A percentile compares a stretch with the other conserved stretches of the same genome.
phyloP scores from a whole-genome alignment of 1,140 invertebrate genomes.

The Cephus cinctus region DNA sequence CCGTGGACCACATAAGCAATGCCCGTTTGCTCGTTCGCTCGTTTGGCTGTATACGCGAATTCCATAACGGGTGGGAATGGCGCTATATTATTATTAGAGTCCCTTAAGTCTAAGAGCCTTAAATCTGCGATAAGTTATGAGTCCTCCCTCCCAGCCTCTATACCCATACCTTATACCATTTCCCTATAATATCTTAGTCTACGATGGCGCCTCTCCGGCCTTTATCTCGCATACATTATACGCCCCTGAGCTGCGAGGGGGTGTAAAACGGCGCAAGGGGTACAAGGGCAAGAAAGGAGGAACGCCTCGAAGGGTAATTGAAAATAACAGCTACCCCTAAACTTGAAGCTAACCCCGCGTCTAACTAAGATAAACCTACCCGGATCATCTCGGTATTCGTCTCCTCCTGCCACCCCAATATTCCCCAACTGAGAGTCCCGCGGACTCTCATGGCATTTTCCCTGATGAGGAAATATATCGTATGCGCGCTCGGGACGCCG shows the following conservation, averaged over 20 bases:
- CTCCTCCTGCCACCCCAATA: not conserved
- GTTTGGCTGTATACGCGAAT: conserved; percentile 33
- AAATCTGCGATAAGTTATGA: conserved; percentile 60
- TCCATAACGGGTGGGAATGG: conserved; percentile 43
- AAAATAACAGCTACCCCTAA: conserved; percentile 53
- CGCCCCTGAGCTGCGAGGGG: not conserved
- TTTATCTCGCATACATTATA: conserved; percentile 58
- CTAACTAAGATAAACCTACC: conserved; percentile 41
- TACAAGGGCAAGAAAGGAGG: too few species aligned
- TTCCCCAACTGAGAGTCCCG: too few species aligned
- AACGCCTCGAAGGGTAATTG: conserved; percentile 48
- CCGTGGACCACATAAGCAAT: too few species aligned
- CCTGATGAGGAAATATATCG: not conserved
- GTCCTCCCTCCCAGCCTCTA: conserved; percentile 30
- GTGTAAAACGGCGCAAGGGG: too few species aligned
- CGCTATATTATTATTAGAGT: conserved; percentile 60
- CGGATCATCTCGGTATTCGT: conserved; percentile 27
- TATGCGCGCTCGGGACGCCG: conserved; percentile 1
- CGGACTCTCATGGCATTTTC: not conserved
- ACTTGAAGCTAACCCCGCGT: conserved; percentile 43
- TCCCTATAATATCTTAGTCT: conserved; percentile 57
- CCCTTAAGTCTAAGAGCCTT: conserved; percentile 60
- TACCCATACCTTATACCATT: conserved; percentile 51
- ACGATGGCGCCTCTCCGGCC: conserved; percentile 43
- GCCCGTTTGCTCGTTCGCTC: too few species aligned